phyloP scores from a whole-genome alignment of 2,113 vertebrate genomes.

The Narcine bancroftii region DNA sequence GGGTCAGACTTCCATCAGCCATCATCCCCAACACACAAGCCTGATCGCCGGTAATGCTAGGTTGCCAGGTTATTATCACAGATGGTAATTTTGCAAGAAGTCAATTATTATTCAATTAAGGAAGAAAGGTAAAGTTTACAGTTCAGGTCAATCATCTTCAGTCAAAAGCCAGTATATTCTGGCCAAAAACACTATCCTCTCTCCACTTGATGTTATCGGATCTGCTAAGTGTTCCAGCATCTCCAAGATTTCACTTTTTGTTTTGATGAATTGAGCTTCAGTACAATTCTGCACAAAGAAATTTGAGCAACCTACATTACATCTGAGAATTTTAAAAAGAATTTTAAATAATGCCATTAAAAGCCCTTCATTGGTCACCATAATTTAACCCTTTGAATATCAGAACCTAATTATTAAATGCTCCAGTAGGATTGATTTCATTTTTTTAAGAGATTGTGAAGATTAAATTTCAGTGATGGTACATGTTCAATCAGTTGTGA shows the following conservation, averaged over 20 bases:
- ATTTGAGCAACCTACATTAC: not conserved
- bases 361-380: not conserved
- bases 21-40: not conserved
- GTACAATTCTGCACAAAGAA: not conserved
- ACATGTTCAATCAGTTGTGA: not conserved
- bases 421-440: not conserved
- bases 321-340: not conserved
- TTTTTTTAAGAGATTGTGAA: not conserved
- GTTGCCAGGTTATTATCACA: not conserved
- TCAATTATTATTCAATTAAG: slow-evolving; percentile 13
- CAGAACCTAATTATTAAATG: not conserved
- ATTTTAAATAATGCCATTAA: not conserved
- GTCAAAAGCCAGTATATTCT: not conserved
- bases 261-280: not conserved
- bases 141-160: not conserved
- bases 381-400: not conserved
- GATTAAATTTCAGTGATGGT: not conserved
- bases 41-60: not conserved
- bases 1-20: not conserved
- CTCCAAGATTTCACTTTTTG: not conserved
- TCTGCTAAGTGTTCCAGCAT: not conserved
- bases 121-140: not conserved
- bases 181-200: not conserved
- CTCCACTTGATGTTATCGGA: not conserved
- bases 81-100: not conserved